Conservation (phyloP, 2,797 vertebrate species). For the Galago senegalensis region DNA sequence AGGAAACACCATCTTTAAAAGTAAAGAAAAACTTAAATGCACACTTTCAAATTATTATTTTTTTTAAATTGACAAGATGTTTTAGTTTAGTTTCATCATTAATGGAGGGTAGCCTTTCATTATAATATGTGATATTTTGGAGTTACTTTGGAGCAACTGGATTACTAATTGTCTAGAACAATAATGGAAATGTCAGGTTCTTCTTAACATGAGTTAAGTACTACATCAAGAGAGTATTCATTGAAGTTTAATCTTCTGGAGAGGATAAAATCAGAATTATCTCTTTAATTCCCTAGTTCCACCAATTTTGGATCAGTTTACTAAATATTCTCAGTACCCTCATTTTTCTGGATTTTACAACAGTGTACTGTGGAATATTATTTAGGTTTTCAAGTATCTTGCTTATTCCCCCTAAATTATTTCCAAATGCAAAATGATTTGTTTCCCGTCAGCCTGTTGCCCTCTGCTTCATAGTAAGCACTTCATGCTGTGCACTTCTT, state of each 20-base stretch:
- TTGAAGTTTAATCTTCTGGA: background rate
- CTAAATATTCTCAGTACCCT: background rate
- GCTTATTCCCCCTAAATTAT: background rate
- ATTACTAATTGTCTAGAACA: background rate
- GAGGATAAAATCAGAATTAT: background rate
- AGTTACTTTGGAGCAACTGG: background rate
- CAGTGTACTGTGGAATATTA: background rate
- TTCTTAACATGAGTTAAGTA: background rate
- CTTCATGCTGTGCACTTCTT: background rate
- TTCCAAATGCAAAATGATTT: background rate
- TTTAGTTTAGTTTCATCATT: slow-evolving; percentile 51
- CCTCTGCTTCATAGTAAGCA: background rate
- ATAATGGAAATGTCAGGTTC: background rate
- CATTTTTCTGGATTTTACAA: background rate
- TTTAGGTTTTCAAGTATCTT: slow-evolving; percentile 25
- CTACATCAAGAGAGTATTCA: background rate
- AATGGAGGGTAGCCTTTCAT: background rate
- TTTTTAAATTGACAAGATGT: background rate
- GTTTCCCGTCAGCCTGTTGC: background rate
- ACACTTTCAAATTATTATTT: background rate
- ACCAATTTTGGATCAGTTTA: background rate
- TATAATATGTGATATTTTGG: background rate
- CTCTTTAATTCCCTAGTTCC: background rate
- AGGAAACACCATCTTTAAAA: background rate
- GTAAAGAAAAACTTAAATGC: background rate